These are phyloP conservation scores for Paralichthys olivaceus DNA, from an alignment of 2,113 vertebrate species.

Conservation along the genomic window DNA sequence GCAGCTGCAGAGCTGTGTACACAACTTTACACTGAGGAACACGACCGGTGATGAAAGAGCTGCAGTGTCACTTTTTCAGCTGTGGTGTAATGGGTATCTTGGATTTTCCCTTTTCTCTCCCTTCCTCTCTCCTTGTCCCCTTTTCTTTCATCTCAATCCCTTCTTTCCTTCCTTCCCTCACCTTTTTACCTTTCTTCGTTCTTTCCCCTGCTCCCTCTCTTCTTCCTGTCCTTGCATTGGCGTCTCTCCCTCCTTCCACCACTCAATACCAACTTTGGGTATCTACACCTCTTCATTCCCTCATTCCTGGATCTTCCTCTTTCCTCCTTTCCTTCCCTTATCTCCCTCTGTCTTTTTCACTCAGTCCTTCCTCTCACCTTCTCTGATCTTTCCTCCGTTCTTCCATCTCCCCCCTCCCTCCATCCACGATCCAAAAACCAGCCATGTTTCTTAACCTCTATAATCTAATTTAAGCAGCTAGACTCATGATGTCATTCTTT, in stretches of 20 bases:
- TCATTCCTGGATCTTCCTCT: background rate
- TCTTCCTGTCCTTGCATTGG: background rate
- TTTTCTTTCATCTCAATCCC: background rate
- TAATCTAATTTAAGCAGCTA: background rate
- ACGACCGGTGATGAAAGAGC: conserved; percentile 30
- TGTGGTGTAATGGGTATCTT: conserved; percentile 14
- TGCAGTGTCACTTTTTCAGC: conserved; percentile 35
- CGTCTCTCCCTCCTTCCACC: too few relatives aligned
- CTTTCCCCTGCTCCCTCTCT: too few relatives aligned
- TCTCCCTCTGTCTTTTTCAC: too few relatives aligned
- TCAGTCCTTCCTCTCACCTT: background rate
- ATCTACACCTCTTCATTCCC: background rate
- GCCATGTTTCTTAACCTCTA: conserved; percentile 9
- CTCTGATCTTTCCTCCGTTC: background rate
- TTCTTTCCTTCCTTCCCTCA: background rate
- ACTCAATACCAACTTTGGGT: too few relatives aligned
- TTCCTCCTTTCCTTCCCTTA: background rate
- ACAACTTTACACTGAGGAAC: conserved; percentile 17
- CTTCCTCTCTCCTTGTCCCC: background rate
- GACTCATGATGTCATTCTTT: conserved; percentile 35
- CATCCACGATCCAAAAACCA: conserved; percentile 1
- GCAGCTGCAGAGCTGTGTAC: conserved; percentile 44
- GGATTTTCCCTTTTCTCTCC: conserved; percentile 40
- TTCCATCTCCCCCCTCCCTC: background rate
- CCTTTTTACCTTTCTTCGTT: background rate